phyloP scores from a whole-genome alignment of 1,140 invertebrate genomes.

The Rhyacophila brunnea region DNA sequence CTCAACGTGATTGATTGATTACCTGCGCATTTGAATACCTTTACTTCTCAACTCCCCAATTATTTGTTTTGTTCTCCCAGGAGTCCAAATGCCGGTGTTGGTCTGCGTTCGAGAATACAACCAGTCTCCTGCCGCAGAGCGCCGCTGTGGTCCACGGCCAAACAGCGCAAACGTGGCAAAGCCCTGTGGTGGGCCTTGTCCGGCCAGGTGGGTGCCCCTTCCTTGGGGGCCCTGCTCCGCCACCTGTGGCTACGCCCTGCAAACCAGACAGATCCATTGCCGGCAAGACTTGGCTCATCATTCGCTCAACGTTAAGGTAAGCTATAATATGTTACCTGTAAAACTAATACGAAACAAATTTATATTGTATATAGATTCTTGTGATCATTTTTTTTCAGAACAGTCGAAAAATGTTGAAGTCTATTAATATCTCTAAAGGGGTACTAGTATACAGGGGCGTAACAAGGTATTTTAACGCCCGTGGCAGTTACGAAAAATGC shows the following conservation, averaged over 20 bases:
- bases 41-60: no score
- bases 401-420: no score
- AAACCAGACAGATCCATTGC: constrained; percentile 21
- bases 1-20: no score
- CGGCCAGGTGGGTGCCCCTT: constrained; percentile 48
- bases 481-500: no score
- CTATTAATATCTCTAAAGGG: no score
- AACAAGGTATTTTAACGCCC: no score
- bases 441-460: no score
- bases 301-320: constrained; percentile 26
- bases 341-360: no score
- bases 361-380: no score
- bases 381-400: no score
- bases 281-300: constrained; percentile 23
- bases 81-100: constrained; percentile 19
- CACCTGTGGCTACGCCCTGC: constrained; percentile 44
- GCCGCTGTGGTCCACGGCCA: constrained; percentile 23
- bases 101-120: constrained; percentile 26
- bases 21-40: no score
- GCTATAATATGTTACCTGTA: neutral
- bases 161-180: constrained; percentile 14
- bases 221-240: constrained; percentile 52
- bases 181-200: constrained; percentile 44
- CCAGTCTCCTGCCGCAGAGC: constrained; percentile 20
- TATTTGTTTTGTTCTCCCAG: constrained; percentile 12